phyloP scores from a whole-genome alignment of 2,113 vertebrate species.

The Menura novaehollandiae region DNA sequence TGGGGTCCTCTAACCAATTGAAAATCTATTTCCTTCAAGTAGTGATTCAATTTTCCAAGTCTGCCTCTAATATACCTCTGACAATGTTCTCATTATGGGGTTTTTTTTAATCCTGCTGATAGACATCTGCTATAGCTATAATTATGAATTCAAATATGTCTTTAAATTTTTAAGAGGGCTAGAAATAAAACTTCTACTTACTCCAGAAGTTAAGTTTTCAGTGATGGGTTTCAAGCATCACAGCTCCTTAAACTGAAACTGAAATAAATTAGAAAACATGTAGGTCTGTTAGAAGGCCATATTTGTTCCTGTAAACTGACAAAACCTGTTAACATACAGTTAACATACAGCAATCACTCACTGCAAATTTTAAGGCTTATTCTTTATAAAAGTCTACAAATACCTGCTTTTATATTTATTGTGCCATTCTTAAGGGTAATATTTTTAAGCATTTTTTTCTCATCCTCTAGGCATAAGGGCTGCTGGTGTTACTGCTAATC shows the following conservation, averaged over 20 bases:
- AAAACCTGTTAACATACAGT: background rate
- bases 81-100: background rate
- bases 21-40: constrained; percentile 13
- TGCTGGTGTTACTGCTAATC: background rate
- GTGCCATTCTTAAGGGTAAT: background rate
- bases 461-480: background rate
- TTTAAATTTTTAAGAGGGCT: background rate
- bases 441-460: background rate
- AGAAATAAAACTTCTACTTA: background rate
- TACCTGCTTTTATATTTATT: background rate
- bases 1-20: background rate
- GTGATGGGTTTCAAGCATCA: background rate
- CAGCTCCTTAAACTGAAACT: background rate
- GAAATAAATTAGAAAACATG: background rate
- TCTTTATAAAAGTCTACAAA: background rate
- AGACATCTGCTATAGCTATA: background rate
- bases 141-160: background rate
- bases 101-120: background rate
- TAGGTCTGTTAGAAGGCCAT: background rate
- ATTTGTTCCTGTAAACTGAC: background rate
- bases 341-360: background rate
- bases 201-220: background rate
- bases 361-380: background rate
- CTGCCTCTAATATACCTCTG: background rate
- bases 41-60: background rate